Evolutionary conservation across 2,888 invertebrate genomes (phyloP).

Genomic region (Pachycephus smyrnensis): DNA sequence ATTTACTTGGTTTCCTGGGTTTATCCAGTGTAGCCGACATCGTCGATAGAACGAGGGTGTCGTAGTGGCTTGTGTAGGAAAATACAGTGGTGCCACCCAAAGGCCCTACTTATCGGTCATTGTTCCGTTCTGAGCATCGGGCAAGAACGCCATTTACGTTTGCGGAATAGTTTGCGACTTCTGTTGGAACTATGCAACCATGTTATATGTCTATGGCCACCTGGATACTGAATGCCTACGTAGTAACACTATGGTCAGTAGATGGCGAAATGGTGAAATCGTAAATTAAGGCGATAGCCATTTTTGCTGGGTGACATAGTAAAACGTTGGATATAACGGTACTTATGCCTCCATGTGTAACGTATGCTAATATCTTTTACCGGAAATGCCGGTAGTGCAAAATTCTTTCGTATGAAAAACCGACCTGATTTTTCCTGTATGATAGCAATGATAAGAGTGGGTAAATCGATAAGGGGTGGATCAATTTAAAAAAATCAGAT

Average conservation of each 20-base stretch:
- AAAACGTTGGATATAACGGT: not conserved
- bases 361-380: not conserved
- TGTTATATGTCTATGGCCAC: not conserved
- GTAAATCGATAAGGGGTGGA: too few species aligned
- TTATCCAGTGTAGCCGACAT: not conserved
- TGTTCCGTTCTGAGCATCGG: conserved; percentile 14
- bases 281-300: conserved; percentile 3
- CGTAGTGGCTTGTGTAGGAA: not conserved
- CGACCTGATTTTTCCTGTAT: not conserved
- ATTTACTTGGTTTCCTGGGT: not conserved
- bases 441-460: not conserved
- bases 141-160: not conserved
- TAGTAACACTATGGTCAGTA: not conserved
- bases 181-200: not conserved
- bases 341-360: not conserved
- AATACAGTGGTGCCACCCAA: not conserved
- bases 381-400: not conserved
- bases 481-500: too few species aligned
- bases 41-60: not conserved
- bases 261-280: not conserved
- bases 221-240: not conserved
- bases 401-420: not conserved
- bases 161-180: not conserved
- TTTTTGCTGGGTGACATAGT: not conserved
- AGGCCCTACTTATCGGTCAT: conserved; percentile 21